These are phyloP conservation scores for Meloidogyne chitwoodi DNA, from an alignment of 1,140 invertebrate species.

Conservation along the genomic window DNA sequence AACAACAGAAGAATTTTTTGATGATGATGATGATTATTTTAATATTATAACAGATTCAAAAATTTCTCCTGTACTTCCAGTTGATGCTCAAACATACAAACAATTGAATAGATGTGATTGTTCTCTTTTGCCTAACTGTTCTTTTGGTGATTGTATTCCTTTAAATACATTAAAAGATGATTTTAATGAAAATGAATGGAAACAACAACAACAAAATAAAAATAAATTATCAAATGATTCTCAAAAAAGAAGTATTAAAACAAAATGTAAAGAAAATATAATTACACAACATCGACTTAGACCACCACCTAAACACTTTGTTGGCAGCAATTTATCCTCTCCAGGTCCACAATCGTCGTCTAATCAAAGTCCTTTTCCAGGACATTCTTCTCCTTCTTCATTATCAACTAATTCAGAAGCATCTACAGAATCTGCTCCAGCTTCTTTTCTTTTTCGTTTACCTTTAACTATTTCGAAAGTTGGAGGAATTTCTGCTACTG, in stretches of 20 bases:
- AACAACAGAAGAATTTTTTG: background rate
- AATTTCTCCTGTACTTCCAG: background rate
- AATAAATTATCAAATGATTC: background rate
- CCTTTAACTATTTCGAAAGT: constrained; percentile 15
- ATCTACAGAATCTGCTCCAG: background rate
- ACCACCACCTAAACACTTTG: background rate
- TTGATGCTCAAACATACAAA: background rate
- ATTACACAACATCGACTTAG: background rate
- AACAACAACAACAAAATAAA: background rate
- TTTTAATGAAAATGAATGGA: background rate
- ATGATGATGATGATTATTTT: background rate
- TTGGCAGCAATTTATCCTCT: background rate
- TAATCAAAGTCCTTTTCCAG: background rate
- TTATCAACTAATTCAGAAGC: background rate
- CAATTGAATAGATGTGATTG: background rate
- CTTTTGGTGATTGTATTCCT: background rate
- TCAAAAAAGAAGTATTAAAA: background rate
- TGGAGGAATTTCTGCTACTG: too few relatives aligned
- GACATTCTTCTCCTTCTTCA: background rate
- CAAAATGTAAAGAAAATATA: background rate
- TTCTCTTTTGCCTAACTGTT: background rate
- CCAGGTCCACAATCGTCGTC: background rate
- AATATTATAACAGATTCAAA: background rate
- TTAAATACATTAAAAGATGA: background rate
- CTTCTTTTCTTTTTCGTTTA: constrained; percentile 1